Conservation (phyloP, 2,113 vertebrate species). For the Pseudopipra pipra region DNA sequence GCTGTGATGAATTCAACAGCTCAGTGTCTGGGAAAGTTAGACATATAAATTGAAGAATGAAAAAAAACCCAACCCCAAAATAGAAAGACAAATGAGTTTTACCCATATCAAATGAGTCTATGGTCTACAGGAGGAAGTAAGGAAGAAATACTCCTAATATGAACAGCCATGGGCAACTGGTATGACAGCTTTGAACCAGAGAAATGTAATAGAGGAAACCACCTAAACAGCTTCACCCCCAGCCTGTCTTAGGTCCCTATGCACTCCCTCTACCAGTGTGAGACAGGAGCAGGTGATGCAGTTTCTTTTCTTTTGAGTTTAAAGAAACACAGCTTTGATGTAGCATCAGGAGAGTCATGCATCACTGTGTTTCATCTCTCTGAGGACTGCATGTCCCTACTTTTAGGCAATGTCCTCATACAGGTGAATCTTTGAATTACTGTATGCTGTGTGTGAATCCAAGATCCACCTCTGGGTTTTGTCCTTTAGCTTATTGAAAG, state of each 20-base stretch:
- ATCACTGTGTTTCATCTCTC: neutral
- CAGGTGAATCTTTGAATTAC: neutral
- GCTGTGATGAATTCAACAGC: neutral
- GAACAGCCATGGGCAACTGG: neutral
- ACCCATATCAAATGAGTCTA: neutral
- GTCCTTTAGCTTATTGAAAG: neutral
- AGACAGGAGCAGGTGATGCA: neutral
- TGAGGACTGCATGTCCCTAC: neutral
- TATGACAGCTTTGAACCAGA: neutral
- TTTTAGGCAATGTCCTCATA: neutral
- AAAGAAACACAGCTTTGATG: neutral
- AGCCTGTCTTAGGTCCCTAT: neutral
- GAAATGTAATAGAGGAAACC: neutral
- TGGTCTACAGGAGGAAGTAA: neutral
- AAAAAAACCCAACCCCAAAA: neutral
- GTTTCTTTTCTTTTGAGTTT: neutral
- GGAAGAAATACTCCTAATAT: neutral
- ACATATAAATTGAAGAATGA: neutral
- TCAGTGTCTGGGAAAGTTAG: neutral
- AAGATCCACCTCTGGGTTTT: neutral
- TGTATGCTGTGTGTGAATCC: neutral
- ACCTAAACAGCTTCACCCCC: neutral
- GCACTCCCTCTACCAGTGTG: neutral
- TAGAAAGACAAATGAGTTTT: neutral
- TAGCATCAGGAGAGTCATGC: neutral